These are phyloP conservation scores for Caranx ignobilis DNA, from an alignment of 2,113 vertebrate species.

Conservation along the genomic window DNA sequence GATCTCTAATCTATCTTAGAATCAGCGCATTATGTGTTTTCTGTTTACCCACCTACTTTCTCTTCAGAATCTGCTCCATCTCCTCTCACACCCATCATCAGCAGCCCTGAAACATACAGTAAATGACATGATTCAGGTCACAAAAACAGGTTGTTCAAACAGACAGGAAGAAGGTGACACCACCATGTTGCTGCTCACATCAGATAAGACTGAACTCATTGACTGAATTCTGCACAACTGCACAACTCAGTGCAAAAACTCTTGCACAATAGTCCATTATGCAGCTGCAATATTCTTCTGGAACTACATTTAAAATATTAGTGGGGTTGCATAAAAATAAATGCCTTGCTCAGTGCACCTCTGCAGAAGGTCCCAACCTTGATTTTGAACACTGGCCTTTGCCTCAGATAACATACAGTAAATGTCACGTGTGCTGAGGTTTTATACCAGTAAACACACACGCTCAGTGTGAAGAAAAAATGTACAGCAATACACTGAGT, in stretches of 20 bases:
- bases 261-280: not conserved
- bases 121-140: slow-evolving; percentile 10
- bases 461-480: not conserved
- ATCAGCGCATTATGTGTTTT: not conserved
- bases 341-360: not conserved
- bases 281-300: not conserved
- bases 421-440: not conserved
- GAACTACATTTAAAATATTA: not conserved
- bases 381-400: not conserved
- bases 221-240: not conserved
- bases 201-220: slow-evolving; percentile 13
- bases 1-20: not conserved
- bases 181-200: not conserved
- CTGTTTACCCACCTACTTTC: slow-evolving; percentile 38
- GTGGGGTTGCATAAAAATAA: too few species aligned
- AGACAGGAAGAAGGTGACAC: slow-evolving; percentile 36
- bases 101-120: slow-evolving; percentile 69
- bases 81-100: slow-evolving; percentile 58
- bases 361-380: not conserved
- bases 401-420: slow-evolving; percentile 5
- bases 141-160: not conserved
- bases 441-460: not conserved
- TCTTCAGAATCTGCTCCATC: slow-evolving; percentile 41
- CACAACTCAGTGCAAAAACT: not conserved
- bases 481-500: too few species aligned